Percentiles rank a stretch among this genome's conserved stretches.
Evolutionary conservation across 2,888 invertebrate species (phyloP).

Genomic region (Entomobrya proxima): DNA sequence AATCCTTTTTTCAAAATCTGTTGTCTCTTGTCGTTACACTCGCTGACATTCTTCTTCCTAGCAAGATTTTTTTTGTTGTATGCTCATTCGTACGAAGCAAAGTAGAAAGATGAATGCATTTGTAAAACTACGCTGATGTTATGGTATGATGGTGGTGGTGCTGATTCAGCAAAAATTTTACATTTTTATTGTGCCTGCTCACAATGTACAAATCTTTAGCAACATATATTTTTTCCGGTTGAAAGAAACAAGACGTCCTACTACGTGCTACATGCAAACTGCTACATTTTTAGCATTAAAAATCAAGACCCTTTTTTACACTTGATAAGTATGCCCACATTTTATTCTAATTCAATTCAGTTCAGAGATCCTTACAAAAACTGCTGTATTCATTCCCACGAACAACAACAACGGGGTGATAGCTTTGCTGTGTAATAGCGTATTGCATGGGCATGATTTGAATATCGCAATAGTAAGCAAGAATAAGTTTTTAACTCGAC

Average conservation of each 20-base stretch:
- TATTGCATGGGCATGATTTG: conserved; percentile 5
- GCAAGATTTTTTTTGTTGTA: not conserved
- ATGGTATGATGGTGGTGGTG: not conserved
- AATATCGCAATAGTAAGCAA: not conserved
- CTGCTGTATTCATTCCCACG: not conserved
- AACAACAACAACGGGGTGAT: not conserved
- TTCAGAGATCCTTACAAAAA: not conserved
- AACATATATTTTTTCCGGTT: not conserved
- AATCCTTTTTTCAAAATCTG: conserved; percentile 10
- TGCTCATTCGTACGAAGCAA: not conserved
- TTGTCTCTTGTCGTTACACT: not conserved
- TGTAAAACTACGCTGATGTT: no score
- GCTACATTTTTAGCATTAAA: not conserved
- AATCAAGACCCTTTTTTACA: not conserved
- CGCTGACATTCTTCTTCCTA: not conserved
- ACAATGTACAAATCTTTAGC: not conserved
- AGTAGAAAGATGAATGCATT: not conserved
- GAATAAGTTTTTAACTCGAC: not conserved
- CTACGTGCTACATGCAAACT: not conserved
- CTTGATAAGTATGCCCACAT: not conserved
- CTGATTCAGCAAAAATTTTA: conserved; percentile 1
- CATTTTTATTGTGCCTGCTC: not conserved
- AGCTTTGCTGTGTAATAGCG: no score
- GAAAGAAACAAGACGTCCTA: not conserved
- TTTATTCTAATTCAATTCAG: not conserved